phyloP scores from a whole-genome alignment of 1,140 invertebrate species.

The Drosophila yakuba region DNA sequence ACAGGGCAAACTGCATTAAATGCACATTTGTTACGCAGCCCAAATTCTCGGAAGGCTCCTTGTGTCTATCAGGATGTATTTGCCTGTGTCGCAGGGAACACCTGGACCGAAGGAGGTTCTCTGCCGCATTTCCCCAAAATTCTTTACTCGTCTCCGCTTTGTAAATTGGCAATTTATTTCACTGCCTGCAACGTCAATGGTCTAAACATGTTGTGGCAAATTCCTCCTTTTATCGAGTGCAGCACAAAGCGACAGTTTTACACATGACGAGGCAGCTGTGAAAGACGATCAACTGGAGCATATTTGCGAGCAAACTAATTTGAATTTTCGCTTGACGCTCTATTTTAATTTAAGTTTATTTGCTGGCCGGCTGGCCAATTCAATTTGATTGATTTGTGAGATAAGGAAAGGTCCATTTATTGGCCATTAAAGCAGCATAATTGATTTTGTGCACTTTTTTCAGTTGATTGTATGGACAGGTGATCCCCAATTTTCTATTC shows the following conservation, averaged over 20 bases:
- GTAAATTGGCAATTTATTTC: constrained; percentile 79
- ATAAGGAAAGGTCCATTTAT: constrained; percentile 18
- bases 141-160: constrained; percentile 42
- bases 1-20: constrained; percentile 66
- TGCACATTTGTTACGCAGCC: constrained; percentile 72
- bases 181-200: constrained; percentile 55
- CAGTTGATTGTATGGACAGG: background rate
- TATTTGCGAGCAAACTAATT: constrained; percentile 50
- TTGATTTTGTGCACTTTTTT: constrained; percentile 12
- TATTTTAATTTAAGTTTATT: constrained; percentile 52
- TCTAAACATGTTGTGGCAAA: constrained; percentile 60
- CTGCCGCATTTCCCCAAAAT: constrained; percentile 49
- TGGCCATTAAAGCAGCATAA: constrained; percentile 15
- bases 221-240: constrained; percentile 50
- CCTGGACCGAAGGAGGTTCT: constrained; percentile 52
- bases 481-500: no score
- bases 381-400: constrained; percentile 18
- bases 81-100: constrained; percentile 39
- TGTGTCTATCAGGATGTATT: background rate
- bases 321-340: constrained; percentile 30
- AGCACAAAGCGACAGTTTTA: constrained; percentile 52
- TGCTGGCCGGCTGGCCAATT: constrained; percentile 26
- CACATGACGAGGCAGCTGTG: constrained; percentile 49
- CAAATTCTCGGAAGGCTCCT: constrained; percentile 12
- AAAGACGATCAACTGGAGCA: constrained; percentile 18